Evolutionary conservation across 2,888 invertebrate genomes (phyloP).

Genomic region (Drosophila emarginata): DNA sequence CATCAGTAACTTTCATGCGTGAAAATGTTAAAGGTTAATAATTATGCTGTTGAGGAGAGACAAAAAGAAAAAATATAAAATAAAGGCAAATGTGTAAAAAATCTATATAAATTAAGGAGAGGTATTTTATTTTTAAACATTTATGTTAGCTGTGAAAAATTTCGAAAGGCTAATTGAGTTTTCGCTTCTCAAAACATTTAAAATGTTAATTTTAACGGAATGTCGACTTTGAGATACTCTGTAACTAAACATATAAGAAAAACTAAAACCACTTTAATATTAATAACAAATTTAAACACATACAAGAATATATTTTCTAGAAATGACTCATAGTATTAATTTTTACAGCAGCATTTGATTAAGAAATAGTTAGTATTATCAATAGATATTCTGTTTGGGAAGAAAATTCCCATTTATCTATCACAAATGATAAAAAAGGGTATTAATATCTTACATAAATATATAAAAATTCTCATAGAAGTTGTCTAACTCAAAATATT

Average conservation of each 20-base stretch:
- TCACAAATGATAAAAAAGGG: too few species aligned
- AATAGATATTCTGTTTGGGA: too few species aligned
- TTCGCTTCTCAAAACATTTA: background rate
- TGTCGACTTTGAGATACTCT: background rate
- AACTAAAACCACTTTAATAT: too few species aligned
- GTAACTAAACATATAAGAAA: background rate
- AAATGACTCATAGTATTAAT: too few species aligned
- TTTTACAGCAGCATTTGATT: too few species aligned
- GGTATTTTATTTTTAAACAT: constrained; percentile 34
- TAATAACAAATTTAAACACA: too few species aligned
- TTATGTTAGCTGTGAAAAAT: constrained; percentile 25
- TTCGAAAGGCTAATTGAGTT: constrained; percentile 30
- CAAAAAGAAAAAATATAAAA: constrained; percentile 21
- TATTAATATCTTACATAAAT: too few species aligned
- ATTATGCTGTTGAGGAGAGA: constrained; percentile 52
- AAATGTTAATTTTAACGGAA: background rate
- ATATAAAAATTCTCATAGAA: too few species aligned
- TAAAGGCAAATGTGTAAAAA: constrained; percentile 27
- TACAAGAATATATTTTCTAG: too few species aligned
- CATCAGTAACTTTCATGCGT: constrained; percentile 53
- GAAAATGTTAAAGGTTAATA: constrained; percentile 74
- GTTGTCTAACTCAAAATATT: too few species aligned
- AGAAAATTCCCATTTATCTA: too few species aligned
- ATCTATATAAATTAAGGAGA: constrained; percentile 39
- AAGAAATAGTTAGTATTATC: too few species aligned